Base-by-base conservation (phyloP, 1,140 invertebrate genomes). In the Aphaenogaster ashmeadi region DNA sequence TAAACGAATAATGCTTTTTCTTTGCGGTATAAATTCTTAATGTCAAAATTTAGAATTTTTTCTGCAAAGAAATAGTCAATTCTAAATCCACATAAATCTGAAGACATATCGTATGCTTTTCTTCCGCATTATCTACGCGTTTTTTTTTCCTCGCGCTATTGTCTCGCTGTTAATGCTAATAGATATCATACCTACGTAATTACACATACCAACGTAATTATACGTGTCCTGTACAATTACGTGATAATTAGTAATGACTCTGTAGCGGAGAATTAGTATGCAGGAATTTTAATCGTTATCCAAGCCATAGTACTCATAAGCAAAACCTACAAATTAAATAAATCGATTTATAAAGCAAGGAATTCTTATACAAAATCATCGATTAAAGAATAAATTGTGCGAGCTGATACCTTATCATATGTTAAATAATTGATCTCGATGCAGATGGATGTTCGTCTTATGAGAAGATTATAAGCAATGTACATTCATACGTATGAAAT, bases 241-340 rank as follows among this genome's bases (percentile, higher is more conserved):
- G 21, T 67, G 52, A 44, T 13, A 18, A 52, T 44, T 58, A 44
- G 15, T 13, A 81, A 72, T 1, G 36, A 71, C 21, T 81, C 54
- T 56, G 67, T 74, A 74, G 33, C n/a, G 27, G 21, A n/a, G 2
- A 47, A 81, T 69, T 69, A 81, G 13, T 38, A 54, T 54, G 36
- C 33, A 18, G 5, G 8, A 56, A 81, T 38, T 54, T 69, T 27
- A 52, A 69, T 80, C 52, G 8, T 41, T 56, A 11, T 41, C 8
- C 0, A 54, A 54, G 8, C 3, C 0, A 41, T 18, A 18, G 47
- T 18, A 15, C 13, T 71, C 0, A 3, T 41, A 52, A 38, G 38
- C 6, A 67, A 18, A 21, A 27, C 27, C 21, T 44, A 27, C 8
- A 36, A 74, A 36, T 13, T 44, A 38, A 66, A 41, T 67, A 11